A percentile compares a stretch with the other conserved stretches of the same genome.
Evolutionary conservation across 2,113 vertebrate genomes (phyloP).

Genomic region (Alaudala cheleensis): DNA sequence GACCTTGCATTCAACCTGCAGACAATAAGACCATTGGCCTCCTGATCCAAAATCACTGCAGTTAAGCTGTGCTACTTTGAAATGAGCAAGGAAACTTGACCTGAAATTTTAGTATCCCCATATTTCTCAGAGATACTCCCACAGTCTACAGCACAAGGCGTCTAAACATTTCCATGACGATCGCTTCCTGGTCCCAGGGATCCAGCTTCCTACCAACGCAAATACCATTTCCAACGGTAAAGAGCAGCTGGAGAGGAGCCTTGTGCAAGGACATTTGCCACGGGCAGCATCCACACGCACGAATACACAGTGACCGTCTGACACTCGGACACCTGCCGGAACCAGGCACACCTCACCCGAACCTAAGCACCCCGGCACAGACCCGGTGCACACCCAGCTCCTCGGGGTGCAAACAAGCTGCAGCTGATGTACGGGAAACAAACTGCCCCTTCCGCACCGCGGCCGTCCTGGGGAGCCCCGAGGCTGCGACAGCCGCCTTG

Average conservation of each 20-base stretch:
- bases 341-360: no score
- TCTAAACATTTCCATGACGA: neutral
- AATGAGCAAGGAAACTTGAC: neutral
- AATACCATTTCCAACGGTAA: accelerated
- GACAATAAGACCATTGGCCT: neutral
- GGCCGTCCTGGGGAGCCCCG: neutral
- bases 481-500: neutral
- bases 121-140: neutral
- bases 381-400: accelerated
- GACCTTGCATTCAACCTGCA: neutral
- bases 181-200: neutral
- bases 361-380: accelerated
- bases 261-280: neutral
- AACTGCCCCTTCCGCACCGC: neutral
- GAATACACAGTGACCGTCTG: accelerated
- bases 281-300: accelerated
- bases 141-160: neutral
- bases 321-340: accelerated
- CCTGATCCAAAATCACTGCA: neutral
- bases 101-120: neutral
- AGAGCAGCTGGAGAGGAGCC: no score
- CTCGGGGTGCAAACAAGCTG: accelerated
- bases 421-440: accelerated
- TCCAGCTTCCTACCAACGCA: neutral
- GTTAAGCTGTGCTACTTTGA: neutral